Conservation (phyloP, 1,140 invertebrate species). For the Diabrotica undecimpunctata region DNA sequence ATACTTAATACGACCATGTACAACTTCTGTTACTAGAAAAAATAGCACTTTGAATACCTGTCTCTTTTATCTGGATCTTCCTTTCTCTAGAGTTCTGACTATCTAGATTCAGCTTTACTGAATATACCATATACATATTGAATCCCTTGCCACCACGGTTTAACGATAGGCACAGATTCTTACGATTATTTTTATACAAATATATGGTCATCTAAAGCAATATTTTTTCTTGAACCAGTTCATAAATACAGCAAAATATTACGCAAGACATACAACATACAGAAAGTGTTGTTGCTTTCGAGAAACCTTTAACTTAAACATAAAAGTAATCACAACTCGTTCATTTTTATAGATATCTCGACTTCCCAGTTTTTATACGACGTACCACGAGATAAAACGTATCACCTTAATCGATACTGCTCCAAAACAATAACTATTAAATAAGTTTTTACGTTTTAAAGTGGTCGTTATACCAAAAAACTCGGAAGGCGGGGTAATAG, state of each 20-base stretch:
- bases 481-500: not conserved
- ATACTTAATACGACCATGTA: too few relatives aligned
- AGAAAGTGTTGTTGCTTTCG: too few relatives aligned
- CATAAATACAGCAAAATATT: too few relatives aligned
- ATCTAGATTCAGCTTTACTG: too few relatives aligned
- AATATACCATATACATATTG: not conserved
- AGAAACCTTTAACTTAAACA: not conserved
- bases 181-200: too few relatives aligned
- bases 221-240: too few relatives aligned
- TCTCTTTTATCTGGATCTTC: too few relatives aligned
- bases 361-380: not conserved
- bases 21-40: too few relatives aligned
- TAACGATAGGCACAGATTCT: not conserved
- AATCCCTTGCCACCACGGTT: not conserved
- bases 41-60: too few relatives aligned
- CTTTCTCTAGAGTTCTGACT: too few relatives aligned
- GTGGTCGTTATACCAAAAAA: not conserved
- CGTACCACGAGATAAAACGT: not conserved
- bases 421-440: conserved; percentile 1
- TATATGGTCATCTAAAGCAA: too few relatives aligned
- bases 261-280: too few relatives aligned
- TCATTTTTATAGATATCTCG: not conserved
- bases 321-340: not conserved
- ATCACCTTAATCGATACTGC: not conserved
- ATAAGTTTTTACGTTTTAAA: not conserved